Evolutionary conservation across 2,113 vertebrate genomes (phyloP).

Genomic region (Tychaedon coryphoeus): DNA sequence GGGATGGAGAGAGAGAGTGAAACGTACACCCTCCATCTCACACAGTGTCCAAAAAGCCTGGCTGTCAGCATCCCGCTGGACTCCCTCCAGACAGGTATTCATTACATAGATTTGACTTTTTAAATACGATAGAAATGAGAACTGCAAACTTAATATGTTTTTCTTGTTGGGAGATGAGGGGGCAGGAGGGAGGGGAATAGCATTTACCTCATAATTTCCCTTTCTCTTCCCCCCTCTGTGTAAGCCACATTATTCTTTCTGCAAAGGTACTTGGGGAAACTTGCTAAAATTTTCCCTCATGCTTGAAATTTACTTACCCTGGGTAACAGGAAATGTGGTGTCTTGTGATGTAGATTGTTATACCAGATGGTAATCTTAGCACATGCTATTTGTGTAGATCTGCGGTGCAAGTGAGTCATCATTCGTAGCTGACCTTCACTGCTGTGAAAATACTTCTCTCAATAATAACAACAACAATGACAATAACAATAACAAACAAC

Average conservation of each 20-base stretch:
- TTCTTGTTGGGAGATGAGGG: conserved; percentile 54
- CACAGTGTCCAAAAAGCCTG: conserved; percentile 14
- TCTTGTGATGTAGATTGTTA: conserved; percentile 85
- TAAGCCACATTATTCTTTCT: conserved; percentile 75
- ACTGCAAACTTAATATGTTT: conserved; percentile 47
- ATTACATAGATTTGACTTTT: conserved; percentile 56
- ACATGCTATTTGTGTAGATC: conserved; percentile 80
- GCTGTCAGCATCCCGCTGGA: neutral
- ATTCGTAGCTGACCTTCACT: conserved; percentile 67
- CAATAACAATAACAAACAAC: conserved; percentile 56
- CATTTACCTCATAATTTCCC: conserved; percentile 74
- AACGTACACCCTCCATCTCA: neutral
- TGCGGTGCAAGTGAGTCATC: conserved; percentile 76
- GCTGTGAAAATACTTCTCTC: conserved; percentile 65
- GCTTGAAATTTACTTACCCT: conserved; percentile 82
- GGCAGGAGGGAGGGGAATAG: conserved; percentile 44
- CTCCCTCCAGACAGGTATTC: conserved; percentile 44
- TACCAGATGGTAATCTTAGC: conserved; percentile 84
- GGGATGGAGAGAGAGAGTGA: neutral
- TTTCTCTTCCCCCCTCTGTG: conserved; percentile 58
- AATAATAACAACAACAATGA: conserved; percentile 42
- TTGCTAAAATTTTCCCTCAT: conserved; percentile 85
- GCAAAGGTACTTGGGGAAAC: conserved; percentile 81
- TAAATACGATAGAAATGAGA: conserved; percentile 44
- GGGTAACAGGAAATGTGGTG: conserved; percentile 85